Evolutionary conservation across 2,888 invertebrate genomes (phyloP), one percentile per base, ranked within the genome.

Genomic region (Criorhina ranunculi): DNA sequence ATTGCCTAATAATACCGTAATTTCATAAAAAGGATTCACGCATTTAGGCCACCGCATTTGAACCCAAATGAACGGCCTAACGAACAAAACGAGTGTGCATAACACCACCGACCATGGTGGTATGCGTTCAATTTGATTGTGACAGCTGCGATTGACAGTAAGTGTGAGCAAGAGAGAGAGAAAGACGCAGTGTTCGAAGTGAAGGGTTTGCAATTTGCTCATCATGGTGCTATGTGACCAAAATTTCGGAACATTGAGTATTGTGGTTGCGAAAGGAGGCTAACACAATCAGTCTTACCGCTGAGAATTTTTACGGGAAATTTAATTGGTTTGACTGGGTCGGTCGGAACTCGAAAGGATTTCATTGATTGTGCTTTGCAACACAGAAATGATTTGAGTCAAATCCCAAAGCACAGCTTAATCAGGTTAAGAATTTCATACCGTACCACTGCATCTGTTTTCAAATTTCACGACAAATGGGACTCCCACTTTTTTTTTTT

Each of bases 1-100:
- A 78, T 82, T 72, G 66, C 72, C 72, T 77, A 72, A 82, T 78
- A 82, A 67, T 46, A 72, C 66, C 46, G 82, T 82, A 49, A 82
- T 82, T 82, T 73, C 60, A 72, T 82, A 67, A 55, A 75, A 77
- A 77, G 60, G 44, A 77, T 72, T 77, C 77, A 60, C 53, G 72
- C 70, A 78, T 78, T 82, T 40, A 55, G 46, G 53, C 82, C 66
- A 72, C 77, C 66, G 57, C 80, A 69, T 51, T 70, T 44, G 40
- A 17, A 70, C 12, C 49, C 57, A 49, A 62, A 62, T 57, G 64
- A 31, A 64, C 19, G 53, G 57, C 66, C 15, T 31, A 62, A 31
- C 73, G 35, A 46, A 76, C 46, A 59, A n/a, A 55, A 55, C 33
- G 35, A 29, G 17, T 12, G 9, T 4, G 12, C 12, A 19, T 33